These are phyloP conservation scores for Brachyistius frenatus DNA, from an alignment of 2,113 vertebrate genomes.

Conservation along the genomic window DNA sequence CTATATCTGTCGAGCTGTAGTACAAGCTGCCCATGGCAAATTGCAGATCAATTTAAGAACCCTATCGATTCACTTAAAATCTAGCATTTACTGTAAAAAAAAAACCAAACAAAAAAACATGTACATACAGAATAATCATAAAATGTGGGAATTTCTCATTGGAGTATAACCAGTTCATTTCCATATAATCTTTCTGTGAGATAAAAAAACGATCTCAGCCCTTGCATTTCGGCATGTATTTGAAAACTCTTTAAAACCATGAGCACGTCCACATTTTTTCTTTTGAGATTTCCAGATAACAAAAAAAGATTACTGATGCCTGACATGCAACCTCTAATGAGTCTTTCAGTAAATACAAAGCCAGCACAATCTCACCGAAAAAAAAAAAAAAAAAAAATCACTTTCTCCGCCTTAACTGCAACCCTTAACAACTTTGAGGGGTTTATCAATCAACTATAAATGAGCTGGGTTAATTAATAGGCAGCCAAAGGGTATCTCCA, in stretches of 20 bases:
- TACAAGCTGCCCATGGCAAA: not conserved
- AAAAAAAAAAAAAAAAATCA: conserved; percentile 15
- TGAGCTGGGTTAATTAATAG: conserved; percentile 66
- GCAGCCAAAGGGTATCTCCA: conserved; percentile 58
- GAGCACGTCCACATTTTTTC: not conserved
- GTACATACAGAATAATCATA: too few relatives aligned
- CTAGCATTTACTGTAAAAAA: too few relatives aligned
- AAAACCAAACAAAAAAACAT: too few relatives aligned
- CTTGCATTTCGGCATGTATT: not conserved
- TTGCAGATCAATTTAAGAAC: too few relatives aligned
- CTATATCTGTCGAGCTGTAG: too few relatives aligned
- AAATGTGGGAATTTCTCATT: not conserved
- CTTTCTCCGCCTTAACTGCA: conserved; percentile 31
- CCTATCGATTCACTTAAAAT: too few relatives aligned
- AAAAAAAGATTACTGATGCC: conserved; percentile 3
- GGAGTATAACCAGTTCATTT: not conserved
- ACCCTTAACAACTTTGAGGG: conserved; percentile 30
- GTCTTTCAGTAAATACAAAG: conserved; percentile 36
- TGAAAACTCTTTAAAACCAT: not conserved
- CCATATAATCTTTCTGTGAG: not conserved
- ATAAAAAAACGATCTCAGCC: too few relatives aligned
- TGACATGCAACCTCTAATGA: conserved; percentile 21
- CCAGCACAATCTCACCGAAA: conserved; percentile 20
- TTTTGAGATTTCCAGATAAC: conserved; percentile 8
- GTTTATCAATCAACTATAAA: conserved; percentile 74